Evolutionary conservation across 2,888 invertebrate genomes (phyloP), one percentile per base, ranked within the genome.

Genomic region (Carpatolechia fugitivella): DNA sequence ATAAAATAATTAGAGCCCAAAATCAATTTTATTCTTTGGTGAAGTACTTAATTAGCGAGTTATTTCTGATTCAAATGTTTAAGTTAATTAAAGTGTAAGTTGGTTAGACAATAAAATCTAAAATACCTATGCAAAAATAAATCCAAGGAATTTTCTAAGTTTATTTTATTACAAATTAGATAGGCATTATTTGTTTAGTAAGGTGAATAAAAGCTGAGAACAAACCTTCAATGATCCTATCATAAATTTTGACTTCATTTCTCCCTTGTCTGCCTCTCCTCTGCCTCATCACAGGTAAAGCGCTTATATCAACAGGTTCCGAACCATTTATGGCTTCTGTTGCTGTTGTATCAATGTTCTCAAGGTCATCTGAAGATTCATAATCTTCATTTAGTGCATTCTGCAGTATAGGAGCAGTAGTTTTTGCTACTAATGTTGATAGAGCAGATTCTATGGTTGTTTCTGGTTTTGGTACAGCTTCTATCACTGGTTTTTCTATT

Each of bases 221-320:
- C 38, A 36, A 65, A 88, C 89, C 91, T 78, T 91, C 91, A 68
- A 90, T 83, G 61, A 91, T 79, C 55, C 87, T 79, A 58, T 91
- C 90, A 73, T 91, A 90, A 46, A 91, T 90, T 63, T 91, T 91
- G 10, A 91, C 91, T 64, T 89, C 90, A 61, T 80, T 88, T 53
- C 81, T 70, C 0, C 89, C 88, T 57, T 87, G 88, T 11, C 90
- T 66, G 0, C 90, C 90, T 38, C 90, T 68, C 30, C 71, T 72
- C 62, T 86, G 84, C 36, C 90, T 72, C 57, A 90, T 58, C 29
- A 88, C 59, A 0, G 86, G 85, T 0, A 82, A 82, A 0, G 73
- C 67, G 54, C 90, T 86, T 6, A 92, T 86, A 64, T 92, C 92
- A 6, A 91, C 80, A 0, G 83, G 76, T 51, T 83, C 83, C 3